These are phyloP conservation scores for Noctuana brunneofusca DNA, from an alignment of 2,888 invertebrate genomes.

Conservation along the genomic window DNA sequence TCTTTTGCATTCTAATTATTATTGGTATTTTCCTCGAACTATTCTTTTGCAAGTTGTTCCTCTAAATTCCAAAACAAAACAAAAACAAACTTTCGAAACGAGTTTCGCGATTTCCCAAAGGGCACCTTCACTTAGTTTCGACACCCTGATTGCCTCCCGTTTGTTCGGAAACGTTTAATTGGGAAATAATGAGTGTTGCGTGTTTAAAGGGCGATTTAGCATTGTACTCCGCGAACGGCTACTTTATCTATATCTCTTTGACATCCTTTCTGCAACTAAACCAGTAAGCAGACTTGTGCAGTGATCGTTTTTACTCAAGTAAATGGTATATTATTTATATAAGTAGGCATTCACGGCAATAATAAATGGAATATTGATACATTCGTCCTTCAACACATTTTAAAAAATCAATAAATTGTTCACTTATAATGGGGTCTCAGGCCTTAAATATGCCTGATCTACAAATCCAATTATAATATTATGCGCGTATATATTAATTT, in stretches of 20 bases:
- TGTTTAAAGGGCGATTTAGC: slow-evolving; percentile 27
- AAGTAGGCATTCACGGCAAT: too few species aligned
- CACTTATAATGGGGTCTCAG: too few species aligned
- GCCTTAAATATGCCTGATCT: too few species aligned
- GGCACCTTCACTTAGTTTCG: slow-evolving; percentile 29
- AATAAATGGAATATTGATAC: too few species aligned
- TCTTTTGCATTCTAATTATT: slow-evolving; percentile 6
- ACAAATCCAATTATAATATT: too few species aligned
- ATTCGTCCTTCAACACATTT: too few species aligned
- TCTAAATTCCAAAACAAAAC: slow-evolving; percentile 7
- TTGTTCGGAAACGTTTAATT: slow-evolving; percentile 32
- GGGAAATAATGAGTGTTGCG: slow-evolving; percentile 33
- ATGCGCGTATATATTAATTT: too few species aligned
- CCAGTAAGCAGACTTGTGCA: neutral
- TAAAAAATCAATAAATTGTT: too few species aligned
- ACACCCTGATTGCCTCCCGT: slow-evolving; percentile 27
- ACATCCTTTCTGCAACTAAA: slow-evolving; percentile 16
- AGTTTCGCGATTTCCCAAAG: slow-evolving; percentile 20
- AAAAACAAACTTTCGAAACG: slow-evolving; percentile 15
- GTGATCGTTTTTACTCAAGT: too few species aligned
- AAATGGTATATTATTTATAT: too few species aligned
- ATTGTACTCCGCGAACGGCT: slow-evolving; percentile 23
- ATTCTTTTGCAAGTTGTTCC: neutral
- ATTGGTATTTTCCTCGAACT: neutral
- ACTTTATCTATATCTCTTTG: slow-evolving; percentile 25